These are phyloP conservation scores for Crematogaster levior DNA, from an alignment of 2,888 invertebrate species.

Conservation along the genomic window DNA sequence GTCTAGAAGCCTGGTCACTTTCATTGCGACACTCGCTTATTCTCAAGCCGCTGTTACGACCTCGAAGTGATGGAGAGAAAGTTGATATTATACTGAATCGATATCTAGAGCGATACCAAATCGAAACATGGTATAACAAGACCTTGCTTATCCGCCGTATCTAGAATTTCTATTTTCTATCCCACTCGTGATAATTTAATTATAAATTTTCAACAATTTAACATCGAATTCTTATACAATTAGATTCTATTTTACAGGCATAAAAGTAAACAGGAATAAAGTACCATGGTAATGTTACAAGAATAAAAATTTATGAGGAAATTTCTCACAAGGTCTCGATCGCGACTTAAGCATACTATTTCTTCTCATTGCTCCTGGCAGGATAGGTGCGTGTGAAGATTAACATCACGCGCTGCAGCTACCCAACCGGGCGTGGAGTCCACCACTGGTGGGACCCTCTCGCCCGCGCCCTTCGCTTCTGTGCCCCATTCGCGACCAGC, in stretches of 20 bases:
- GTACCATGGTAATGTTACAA: not conserved
- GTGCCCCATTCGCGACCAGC: slow-evolving; percentile 49
- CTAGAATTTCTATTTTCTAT: not conserved
- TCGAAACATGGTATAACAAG: not conserved
- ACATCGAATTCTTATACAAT: not conserved
- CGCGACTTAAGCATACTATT: slow-evolving; percentile 57
- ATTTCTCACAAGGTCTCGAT: slow-evolving; percentile 45
- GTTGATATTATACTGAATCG: not conserved
- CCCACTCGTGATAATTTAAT: not conserved
- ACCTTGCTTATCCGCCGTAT: not conserved
- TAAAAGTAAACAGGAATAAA: not conserved
- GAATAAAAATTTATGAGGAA: not conserved
- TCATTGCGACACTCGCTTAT: slow-evolving; percentile 69
- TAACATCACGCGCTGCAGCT: slow-evolving; percentile 73
- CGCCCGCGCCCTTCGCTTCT: slow-evolving; percentile 2
- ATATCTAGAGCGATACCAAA: not conserved
- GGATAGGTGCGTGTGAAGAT: slow-evolving; percentile 65
- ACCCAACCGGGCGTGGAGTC: slow-evolving; percentile 64
- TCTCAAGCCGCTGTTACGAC: slow-evolving; percentile 67
- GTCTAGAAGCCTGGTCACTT: slow-evolving; percentile 70
- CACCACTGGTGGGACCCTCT: slow-evolving; percentile 51
- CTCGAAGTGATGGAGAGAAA: not conserved
- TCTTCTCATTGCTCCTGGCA: slow-evolving; percentile 42
- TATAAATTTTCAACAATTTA: not conserved
- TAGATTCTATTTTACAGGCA: not conserved